Base-by-base conservation (phyloP, 2,797 vertebrate genomes). In the Betta splendens region DNA sequence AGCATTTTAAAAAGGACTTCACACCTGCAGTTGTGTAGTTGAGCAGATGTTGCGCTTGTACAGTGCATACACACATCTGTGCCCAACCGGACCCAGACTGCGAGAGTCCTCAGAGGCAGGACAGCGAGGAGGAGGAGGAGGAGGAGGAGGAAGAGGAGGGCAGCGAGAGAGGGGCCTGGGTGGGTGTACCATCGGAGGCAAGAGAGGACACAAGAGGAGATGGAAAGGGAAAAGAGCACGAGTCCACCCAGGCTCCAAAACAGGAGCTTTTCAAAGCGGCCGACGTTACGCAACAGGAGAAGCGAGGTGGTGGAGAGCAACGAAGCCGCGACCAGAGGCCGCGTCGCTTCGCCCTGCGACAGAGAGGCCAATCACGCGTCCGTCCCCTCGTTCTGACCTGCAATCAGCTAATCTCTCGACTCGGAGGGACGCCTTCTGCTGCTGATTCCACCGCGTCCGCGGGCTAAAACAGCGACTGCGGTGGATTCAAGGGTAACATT, bases 171-270 rank as follows among this genome's bases (percentile, higher is more conserved):
- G 65, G 55, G 56, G 45, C 33, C 58, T 7, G 48, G 54, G 83
- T 79, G 83, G 75, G 77, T 55, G 80, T 74, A 50, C 80, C 82
- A 72, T 69, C 66, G 61, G 65, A 84, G 77, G 66, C 61, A 62
- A 64, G 69, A 77, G 54, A 70, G 76, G 61, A 73, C 43, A 52
- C 55, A 28, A 60, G 69, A 70, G 60, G 70, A 55, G 58, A 43
- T 58, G 56, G 64, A 71, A 62, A 69, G 72, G 64, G 39, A 65
- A 10, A 32, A 54, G 58, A 76, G 66, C 26, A 3, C 11, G 29
- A 71, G 65, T 73, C 31, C 26, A 18, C 47, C 50, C 53, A 22
- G 66, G 69, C 80, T 66, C 64, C n/a, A 59, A 77, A 66, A 51
- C 32, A 13, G 31, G 20, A 61, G 67, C 72, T 21, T 68, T 73